Evolutionary conservation across 1,140 invertebrate species (phyloP), one percentile per base, ranked within the genome.

Genomic region (Teleogryllus occipitalis): DNA sequence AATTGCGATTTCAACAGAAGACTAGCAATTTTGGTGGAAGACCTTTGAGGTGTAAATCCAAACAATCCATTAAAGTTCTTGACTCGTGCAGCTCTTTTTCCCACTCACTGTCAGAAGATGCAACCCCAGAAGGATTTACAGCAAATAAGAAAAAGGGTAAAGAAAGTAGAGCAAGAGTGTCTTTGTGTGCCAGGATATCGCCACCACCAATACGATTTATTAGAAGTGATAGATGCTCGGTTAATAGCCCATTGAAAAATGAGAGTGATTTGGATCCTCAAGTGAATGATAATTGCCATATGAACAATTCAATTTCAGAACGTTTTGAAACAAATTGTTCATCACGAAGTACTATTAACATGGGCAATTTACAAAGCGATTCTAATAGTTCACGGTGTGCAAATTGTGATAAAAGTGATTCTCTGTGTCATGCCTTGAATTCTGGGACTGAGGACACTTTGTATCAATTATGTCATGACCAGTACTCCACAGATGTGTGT

Each of bases 21-120:
- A 74, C 79, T 39, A 80, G 75, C 39, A 7, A 7, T 65, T 65
- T 80, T 14, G 48, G 48, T 48, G 18, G 15, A 27, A 80, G 75
- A 22, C 79, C 79, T 18, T 39, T 80, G 21, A 27, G 49, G 14
- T 80, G 79, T 22, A 80, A 80, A 77, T 80, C 79, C n/a, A 80
- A 80, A 54, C 79, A 80, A 14, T 77, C 75, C 7, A 47, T 72
- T 21, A 79, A 79, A 75, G 72, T 48, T 77, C 74, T 73, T 15
- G 79, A 80, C 22, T 22, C 79, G 0, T 80, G 73, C 6, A 74
- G 47, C 47, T 54, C 48, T 8, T 65, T n/a, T 54, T 80, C 39
- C 22, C 21, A 18, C 14, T 4, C 21, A 39, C 8, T 80, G 21
- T 14, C 21, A 12, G 79, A 80, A 18, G 65, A 72, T 3, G 46